Percentiles rank a stretch among this genome's conserved stretches.
phyloP scores from a whole-genome alignment of 2,113 vertebrate species.

The Myanophis thanlyinensis region DNA sequence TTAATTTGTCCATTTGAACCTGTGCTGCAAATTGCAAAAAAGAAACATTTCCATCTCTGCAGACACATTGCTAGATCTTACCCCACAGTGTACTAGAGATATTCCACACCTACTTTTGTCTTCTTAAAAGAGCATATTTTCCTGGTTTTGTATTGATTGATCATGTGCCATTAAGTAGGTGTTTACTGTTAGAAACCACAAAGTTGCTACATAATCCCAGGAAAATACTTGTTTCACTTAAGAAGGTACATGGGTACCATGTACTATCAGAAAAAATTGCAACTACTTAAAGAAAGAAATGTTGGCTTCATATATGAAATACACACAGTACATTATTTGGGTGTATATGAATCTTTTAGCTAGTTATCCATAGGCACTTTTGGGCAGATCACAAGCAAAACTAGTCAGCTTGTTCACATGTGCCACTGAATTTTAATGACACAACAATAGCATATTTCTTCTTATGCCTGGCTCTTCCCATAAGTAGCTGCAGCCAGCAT shows the following conservation, averaged over 20 bases:
- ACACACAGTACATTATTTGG: not conserved
- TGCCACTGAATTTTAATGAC: not conserved
- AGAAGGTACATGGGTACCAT: not conserved
- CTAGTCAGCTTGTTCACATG: not conserved
- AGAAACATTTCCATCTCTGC: not conserved
- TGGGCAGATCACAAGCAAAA: not conserved
- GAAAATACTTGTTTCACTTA: not conserved
- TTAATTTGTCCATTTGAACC: not conserved
- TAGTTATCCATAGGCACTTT: not conserved
- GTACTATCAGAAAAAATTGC: not conserved
- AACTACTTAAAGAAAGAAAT: not conserved
- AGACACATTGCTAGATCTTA: too few relatives aligned
- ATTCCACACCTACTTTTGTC: not conserved
- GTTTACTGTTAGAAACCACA: not conserved
- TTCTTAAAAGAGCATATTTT: not conserved
- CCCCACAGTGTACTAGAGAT: not conserved
- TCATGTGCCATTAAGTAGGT: not conserved
- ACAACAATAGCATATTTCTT: not conserved
- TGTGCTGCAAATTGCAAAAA: not conserved
- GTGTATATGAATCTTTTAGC: not conserved
- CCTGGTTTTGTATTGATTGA: not conserved
- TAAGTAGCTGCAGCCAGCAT: not conserved
- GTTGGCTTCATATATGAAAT: not conserved
- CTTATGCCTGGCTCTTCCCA: not conserved
- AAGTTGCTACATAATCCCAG: not conserved